Percentiles rank a stretch among this genome's conserved stretches.
Conservation (phyloP, 2,113 vertebrate species). For the Lampris incognitus region DNA sequence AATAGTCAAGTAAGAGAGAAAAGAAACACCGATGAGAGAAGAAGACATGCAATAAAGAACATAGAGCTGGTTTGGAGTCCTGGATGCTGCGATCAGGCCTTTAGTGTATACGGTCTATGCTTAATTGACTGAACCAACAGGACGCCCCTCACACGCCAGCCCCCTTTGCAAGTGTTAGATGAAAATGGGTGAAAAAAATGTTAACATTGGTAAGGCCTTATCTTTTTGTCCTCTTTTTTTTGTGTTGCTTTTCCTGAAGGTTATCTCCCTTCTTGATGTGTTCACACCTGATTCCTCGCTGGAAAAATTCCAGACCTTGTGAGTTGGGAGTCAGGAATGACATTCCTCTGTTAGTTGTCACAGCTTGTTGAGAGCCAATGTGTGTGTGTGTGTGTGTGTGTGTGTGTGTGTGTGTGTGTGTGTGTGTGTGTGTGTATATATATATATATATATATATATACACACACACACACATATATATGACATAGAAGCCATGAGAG, state of each 20-base stretch:
- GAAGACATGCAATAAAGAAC: too few relatives aligned
- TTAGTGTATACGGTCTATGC: too few relatives aligned
- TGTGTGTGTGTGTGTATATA: not conserved
- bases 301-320: slow-evolving; percentile 87
- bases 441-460: not conserved
- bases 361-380: slow-evolving; percentile 46
- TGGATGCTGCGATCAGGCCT: too few relatives aligned
- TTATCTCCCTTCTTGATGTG: slow-evolving; percentile 84
- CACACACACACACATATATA: too few relatives aligned
- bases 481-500: not conserved
- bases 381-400: slow-evolving; percentile 36
- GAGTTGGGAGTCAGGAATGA: slow-evolving; percentile 61
- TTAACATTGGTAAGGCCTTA: too few relatives aligned
- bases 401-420: slow-evolving; percentile 3
- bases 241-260: slow-evolving; percentile 63
- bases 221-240: not conserved
- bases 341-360: slow-evolving; percentile 62
- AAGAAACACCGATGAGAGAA: not conserved
- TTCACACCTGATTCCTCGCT: slow-evolving; percentile 83
- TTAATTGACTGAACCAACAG: too few relatives aligned
- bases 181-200: too few relatives aligned
- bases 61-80: too few relatives aligned
- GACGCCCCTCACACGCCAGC: too few relatives aligned
- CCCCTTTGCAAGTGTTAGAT: too few relatives aligned
- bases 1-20: not conserved